Evolutionary conservation across 2,888 invertebrate genomes (phyloP).

Genomic region (Colletes collaris): DNA sequence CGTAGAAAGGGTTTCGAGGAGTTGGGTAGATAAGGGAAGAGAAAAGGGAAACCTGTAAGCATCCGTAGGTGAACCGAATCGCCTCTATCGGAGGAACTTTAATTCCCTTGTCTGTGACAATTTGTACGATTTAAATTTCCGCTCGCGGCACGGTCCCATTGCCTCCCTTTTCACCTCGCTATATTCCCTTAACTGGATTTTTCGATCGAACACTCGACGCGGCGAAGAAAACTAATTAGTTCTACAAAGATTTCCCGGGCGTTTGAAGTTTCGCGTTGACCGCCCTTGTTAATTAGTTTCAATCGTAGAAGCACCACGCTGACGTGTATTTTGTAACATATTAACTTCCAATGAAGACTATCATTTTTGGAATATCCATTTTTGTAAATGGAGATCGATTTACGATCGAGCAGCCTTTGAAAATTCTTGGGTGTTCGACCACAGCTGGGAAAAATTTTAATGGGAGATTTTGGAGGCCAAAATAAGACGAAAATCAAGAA

Average conservation of each 20-base stretch:
- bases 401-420: too few species aligned
- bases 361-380: background rate
- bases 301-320: background rate
- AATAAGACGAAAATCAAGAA: too few species aligned
- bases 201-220: background rate
- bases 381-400: background rate
- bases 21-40: slow-evolving; percentile 16
- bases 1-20: slow-evolving; percentile 14
- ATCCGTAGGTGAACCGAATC: slow-evolving; percentile 15
- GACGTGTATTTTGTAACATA: background rate
- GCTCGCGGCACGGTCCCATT: background rate
- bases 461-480: too few species aligned
- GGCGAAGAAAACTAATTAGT: slow-evolving; percentile 20
- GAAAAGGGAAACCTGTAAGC: slow-evolving; percentile 13
- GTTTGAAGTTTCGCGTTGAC: slow-evolving; percentile 8
- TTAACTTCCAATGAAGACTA: background rate
- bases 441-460: too few species aligned
- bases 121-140: slow-evolving; percentile 7
- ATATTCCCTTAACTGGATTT: background rate
- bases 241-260: slow-evolving; percentile 23
- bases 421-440: too few species aligned
- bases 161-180: background rate
- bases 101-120: slow-evolving; percentile 32
- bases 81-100: slow-evolving; percentile 41
- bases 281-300: slow-evolving; percentile 22